Evolutionary conservation across 2,888 invertebrate species (phyloP).

Genomic region (Diloba caeruleocephala): DNA sequence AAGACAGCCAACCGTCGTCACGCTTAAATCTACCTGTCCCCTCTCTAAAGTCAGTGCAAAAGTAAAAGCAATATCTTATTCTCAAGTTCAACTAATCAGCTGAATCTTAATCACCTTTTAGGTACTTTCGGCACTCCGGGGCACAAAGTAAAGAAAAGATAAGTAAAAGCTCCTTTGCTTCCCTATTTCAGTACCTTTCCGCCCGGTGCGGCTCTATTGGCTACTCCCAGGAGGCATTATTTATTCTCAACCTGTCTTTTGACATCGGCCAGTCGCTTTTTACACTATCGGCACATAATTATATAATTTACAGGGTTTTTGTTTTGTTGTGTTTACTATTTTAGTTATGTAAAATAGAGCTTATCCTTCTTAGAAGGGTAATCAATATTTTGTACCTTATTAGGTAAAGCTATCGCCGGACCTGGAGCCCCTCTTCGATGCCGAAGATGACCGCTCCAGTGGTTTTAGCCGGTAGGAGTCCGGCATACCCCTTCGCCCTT

Average conservation of each 20-base stretch:
- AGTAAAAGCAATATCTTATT: slow-evolving; percentile 65
- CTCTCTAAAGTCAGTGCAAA: slow-evolving; percentile 41
- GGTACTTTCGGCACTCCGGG: slow-evolving; percentile 59
- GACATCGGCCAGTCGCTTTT: slow-evolving; percentile 47
- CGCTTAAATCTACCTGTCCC: slow-evolving; percentile 44
- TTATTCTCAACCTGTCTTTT: slow-evolving; percentile 60
- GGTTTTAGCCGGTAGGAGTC: too few relatives aligned
- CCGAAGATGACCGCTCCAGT: too few relatives aligned
- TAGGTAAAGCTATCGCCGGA: too few relatives aligned
- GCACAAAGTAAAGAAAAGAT: slow-evolving; percentile 64
- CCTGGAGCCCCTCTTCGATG: too few relatives aligned
- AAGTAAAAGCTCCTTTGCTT: slow-evolving; percentile 60
- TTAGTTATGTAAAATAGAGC: background rate
- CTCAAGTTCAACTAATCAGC: slow-evolving; percentile 67
- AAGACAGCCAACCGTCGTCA: slow-evolving; percentile 45
- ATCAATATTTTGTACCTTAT: too few relatives aligned
- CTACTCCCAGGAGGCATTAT: slow-evolving; percentile 61
- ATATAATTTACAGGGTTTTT: slow-evolving; percentile 24
- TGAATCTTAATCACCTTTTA: slow-evolving; percentile 71
- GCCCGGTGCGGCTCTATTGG: slow-evolving; percentile 54
- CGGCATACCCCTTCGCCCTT: too few relatives aligned
- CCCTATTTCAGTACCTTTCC: slow-evolving; percentile 55
- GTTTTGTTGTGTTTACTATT: slow-evolving; percentile 4
- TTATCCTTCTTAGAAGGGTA: background rate
- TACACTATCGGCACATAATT: slow-evolving; percentile 39